Evolutionary conservation across 1,140 invertebrate species (phyloP), one percentile per base, ranked within the genome.

Genomic region (Trinorchestia longiramus): DNA sequence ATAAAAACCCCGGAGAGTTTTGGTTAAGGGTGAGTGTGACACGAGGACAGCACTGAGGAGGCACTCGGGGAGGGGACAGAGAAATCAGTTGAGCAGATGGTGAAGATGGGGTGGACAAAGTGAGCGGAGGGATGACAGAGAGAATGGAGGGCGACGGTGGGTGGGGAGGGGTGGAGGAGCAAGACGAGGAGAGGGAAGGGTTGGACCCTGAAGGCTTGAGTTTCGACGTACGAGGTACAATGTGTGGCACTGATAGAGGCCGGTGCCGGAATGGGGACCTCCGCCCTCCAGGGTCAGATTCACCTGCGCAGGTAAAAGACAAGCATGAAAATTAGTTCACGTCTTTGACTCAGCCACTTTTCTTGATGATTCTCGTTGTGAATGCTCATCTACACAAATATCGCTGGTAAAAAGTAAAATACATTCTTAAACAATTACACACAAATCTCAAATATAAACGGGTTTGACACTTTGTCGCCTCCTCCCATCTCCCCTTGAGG

Each of bases 191-290:
- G 42, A 97, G 96, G 62, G 96, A 97, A 36, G 96, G 96, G 95
- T 97, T 97, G n/a, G 96, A 96, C 0, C 96, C 96, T 0, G 96
- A 96, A 53, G 96, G 53, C 40, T 96, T 57, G 87, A 92, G 96
- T 96, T 97, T 97, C 87, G 95, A 96, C 53, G 95, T 95, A 44
- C 96, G 42, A 40, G 96, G 96, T 77, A 96, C 96, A 8, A 97
- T 96, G 90, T 97, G 96, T 17, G 96, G 96, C 43, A 97, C 96
- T 36, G 96, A 97, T n/a, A 96, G 47, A 41, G 96, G 96, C 15
- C 96, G 90, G 91, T 96, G 96, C 0, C 95, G 95, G 47, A 96
- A 95, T 36, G 96, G 96, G 3, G 96, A 97, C 40, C 44, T 94
- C 19, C 43, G 92, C 43, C 43, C 43, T 36, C 92, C 92, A 94